Conservation (phyloP, 2,888 invertebrate species). For the Carcina quercana region DNA sequence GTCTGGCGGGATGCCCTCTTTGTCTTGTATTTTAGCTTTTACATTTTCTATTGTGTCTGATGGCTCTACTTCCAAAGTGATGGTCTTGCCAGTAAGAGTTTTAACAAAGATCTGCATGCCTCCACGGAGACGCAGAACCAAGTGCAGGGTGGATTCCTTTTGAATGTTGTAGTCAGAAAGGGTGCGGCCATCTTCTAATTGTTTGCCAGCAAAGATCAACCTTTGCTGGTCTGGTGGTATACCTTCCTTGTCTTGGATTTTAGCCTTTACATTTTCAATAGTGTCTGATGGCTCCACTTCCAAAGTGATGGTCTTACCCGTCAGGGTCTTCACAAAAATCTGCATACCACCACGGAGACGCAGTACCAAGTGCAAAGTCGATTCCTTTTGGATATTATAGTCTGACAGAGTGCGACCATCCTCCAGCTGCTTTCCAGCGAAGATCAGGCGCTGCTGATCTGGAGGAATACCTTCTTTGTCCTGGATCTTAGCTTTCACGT, state of each 20-base stretch:
- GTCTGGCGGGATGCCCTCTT: conserved; percentile 50
- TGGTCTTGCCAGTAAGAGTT: conserved; percentile 45
- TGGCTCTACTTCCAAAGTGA: conserved; percentile 45
- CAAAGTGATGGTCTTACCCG: conserved; percentile 52
- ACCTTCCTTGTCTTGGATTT: conserved; percentile 56
- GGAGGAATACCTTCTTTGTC: conserved; percentile 55
- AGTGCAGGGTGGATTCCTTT: conserved; percentile 51
- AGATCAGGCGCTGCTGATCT: conserved; percentile 50
- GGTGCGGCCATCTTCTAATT: conserved; percentile 52
- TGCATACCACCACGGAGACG: conserved; percentile 55
- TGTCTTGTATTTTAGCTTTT: conserved; percentile 51
- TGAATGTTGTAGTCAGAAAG: conserved; percentile 56
- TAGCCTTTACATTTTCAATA: conserved; percentile 55
- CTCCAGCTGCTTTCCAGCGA: conserved; percentile 50
- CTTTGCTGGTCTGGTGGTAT: conserved; percentile 57
- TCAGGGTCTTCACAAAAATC: conserved; percentile 53
- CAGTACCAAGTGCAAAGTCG: conserved; percentile 44
- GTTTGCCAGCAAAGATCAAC: conserved; percentile 53
- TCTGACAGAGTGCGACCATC: conserved; percentile 51
- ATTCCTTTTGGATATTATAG: conserved; percentile 55
- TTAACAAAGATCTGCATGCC: conserved; percentile 56
- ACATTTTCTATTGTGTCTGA: conserved; percentile 51
- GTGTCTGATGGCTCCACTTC: conserved; percentile 53
- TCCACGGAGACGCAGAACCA: conserved; percentile 48
- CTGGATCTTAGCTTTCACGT: conserved; percentile 53